phyloP scores from a whole-genome alignment of 2,113 vertebrate species.

The Aythya baeri region DNA sequence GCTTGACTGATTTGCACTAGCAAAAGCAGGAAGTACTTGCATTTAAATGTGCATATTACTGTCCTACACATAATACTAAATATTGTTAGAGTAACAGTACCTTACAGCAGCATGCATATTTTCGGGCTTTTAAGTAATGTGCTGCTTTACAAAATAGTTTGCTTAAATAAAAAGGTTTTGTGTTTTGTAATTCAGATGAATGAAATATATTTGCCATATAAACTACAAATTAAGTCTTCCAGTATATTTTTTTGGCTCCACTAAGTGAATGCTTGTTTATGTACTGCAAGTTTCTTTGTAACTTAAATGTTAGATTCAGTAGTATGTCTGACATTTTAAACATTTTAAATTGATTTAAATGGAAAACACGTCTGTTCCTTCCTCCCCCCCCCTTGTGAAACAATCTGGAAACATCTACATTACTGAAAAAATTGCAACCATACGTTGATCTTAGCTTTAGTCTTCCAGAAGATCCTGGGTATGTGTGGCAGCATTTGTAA shows the following conservation, averaged over 20 bases:
- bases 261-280: background rate
- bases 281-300: background rate
- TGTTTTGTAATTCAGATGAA: background rate
- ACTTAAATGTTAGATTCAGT: background rate
- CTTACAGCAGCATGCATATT: background rate
- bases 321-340: background rate
- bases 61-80: background rate
- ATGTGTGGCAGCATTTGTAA: background rate
- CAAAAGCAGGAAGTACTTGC: background rate
- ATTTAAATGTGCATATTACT: conserved; percentile 58
- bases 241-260: background rate
- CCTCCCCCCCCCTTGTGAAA: background rate
- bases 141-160: conserved; percentile 9
- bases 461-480: background rate
- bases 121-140: background rate
- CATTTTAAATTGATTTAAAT: background rate
- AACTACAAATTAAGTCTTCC: background rate
- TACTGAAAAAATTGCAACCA: background rate
- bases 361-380: background rate
- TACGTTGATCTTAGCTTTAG: background rate
- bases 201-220: background rate
- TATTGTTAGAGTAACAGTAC: background rate
- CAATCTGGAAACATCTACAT: background rate
- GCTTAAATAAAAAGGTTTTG: conserved; percentile 10
- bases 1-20: conserved; percentile 21